Percentiles rank a stretch among this genome's conserved stretches.
Conservation (phyloP, 2,113 vertebrate species). For the Columbina picui region DNA sequence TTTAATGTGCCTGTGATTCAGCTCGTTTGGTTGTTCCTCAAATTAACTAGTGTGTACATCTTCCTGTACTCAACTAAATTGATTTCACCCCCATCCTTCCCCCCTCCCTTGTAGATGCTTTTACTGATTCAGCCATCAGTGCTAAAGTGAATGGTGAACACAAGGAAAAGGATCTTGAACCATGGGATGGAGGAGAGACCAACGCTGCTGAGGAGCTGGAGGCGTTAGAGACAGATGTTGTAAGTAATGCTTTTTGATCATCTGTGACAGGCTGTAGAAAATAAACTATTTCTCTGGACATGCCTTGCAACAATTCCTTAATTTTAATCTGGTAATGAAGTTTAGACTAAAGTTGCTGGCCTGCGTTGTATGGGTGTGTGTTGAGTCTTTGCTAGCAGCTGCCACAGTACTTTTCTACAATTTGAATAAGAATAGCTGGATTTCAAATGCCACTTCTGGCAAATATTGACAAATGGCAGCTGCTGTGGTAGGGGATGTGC, state of each 20-base stretch:
- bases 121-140: constrained; percentile 93
- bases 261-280: not conserved
- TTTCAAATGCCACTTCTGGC: constrained; percentile 18
- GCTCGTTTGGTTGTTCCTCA: not conserved
- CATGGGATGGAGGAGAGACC: constrained; percentile 94
- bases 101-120: constrained; percentile 85
- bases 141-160: constrained; percentile 95
- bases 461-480: constrained; percentile 47
- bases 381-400: not conserved
- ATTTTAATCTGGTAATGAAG: not conserved
- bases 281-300: not conserved
- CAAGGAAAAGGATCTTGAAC: constrained; percentile 97
- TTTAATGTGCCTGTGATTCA: not conserved
- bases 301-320: not conserved
- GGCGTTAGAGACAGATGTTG: constrained; percentile 94
- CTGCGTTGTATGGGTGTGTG: not conserved
- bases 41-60: not conserved
- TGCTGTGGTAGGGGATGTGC: not conserved
- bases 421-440: not conserved
- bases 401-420: not conserved
- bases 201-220: constrained; percentile 86
- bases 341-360: not conserved
- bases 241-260: constrained; percentile 66
- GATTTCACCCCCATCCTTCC: not conserved
- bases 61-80: not conserved